Percentiles rank a stretch among this genome's conserved stretches.
phyloP scores from a whole-genome alignment of 1,140 invertebrate species.

The Dendroctonus ponderosae region DNA sequence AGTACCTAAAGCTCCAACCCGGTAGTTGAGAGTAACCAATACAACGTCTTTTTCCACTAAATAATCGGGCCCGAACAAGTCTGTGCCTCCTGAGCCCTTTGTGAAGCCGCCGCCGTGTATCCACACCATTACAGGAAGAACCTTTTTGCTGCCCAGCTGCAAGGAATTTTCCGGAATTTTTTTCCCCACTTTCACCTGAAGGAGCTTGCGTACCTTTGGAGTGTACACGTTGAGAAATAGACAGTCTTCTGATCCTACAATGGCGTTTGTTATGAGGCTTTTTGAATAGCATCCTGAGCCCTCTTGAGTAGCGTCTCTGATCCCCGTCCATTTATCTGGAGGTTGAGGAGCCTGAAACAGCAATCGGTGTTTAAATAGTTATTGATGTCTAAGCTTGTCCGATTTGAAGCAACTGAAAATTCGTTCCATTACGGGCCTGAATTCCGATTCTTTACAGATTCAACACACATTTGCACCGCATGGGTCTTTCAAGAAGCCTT shows the following conservation, averaged over 20 bases:
- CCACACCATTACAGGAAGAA: constrained; percentile 31
- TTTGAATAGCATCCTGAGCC: constrained; percentile 51
- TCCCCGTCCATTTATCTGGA: constrained; percentile 56
- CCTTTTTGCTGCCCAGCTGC: constrained; percentile 54
- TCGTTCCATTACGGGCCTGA: not conserved
- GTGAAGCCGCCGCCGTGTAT: constrained; percentile 33
- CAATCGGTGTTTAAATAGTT: not conserved
- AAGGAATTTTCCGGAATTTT: not conserved
- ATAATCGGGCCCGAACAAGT: constrained; percentile 60
- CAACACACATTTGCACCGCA: too few relatives aligned
- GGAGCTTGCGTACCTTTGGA: constrained; percentile 50
- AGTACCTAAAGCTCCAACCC: constrained; percentile 52
- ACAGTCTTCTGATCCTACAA: constrained; percentile 65
- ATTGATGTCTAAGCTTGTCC: not conserved
- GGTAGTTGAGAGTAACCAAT: constrained; percentile 54
- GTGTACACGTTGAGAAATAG: constrained; percentile 81
- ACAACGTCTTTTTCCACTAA: constrained; percentile 58
- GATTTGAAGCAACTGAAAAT: not conserved
- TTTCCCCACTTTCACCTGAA: not conserved
- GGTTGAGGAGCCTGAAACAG: constrained; percentile 55
- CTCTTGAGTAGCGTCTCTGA: constrained; percentile 54
- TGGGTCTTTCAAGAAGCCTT: too few relatives aligned
- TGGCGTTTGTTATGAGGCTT: constrained; percentile 42
- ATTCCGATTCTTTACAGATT: too few relatives aligned
- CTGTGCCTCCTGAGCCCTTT: constrained; percentile 48